phyloP scores from a whole-genome alignment of 2,797 vertebrate species.

The Urosaurus nigricauda region DNA sequence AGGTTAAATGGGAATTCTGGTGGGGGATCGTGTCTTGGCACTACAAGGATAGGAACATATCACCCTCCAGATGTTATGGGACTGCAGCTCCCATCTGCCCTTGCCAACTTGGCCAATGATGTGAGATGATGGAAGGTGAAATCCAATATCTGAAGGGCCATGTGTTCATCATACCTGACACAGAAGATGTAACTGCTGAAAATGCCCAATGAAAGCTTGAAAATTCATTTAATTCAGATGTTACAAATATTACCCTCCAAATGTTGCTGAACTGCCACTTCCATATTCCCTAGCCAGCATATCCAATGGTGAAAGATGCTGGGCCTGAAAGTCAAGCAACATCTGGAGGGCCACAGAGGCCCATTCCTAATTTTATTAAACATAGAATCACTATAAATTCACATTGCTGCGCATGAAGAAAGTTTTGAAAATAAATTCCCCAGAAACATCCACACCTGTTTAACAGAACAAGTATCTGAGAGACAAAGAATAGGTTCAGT shows the following conservation, averaged over 20 bases:
- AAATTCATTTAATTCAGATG: not conserved
- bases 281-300: not conserved
- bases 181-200: too few species aligned
- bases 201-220: too few species aligned
- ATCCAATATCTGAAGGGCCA: too few species aligned
- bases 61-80: too few species aligned
- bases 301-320: not conserved
- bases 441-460: slow-evolving; percentile 25
- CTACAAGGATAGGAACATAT: too few species aligned
- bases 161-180: too few species aligned
- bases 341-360: not conserved
- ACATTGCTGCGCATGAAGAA: not conserved
- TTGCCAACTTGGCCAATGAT: too few species aligned
- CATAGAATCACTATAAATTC: not conserved
- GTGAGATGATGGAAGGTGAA: too few species aligned
- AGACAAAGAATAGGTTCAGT: not conserved
- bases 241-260: not conserved
- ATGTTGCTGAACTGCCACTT: not conserved
- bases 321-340: not conserved
- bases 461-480: slow-evolving; percentile 31
- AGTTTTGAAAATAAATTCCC: not conserved
- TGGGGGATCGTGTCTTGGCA: too few species aligned
- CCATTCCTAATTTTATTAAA: not conserved
- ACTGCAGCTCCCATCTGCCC: too few species aligned
- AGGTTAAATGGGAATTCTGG: too few species aligned